Evolutionary conservation across 2,797 vertebrate genomes (phyloP), one percentile per base, ranked within the genome.

Genomic region (Enteromius fasciolatus): DNA sequence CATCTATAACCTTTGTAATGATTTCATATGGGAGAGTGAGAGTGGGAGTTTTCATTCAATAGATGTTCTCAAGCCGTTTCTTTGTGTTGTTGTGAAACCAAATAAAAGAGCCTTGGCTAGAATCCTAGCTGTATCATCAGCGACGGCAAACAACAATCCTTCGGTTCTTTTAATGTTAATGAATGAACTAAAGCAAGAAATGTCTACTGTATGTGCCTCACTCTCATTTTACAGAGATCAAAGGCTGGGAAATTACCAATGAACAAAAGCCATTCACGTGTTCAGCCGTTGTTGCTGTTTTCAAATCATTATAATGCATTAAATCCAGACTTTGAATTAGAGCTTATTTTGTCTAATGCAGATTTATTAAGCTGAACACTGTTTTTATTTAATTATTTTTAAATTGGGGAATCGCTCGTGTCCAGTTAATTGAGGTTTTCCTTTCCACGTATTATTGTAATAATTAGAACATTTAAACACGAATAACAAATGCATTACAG

Each of bases 81-180:
- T 33, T 83, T 14, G 54, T 82, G 67, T 41, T 6, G 20, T 15
- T 36, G 59, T 80, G 39, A 61, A n/a, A 69, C 74, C 8, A 23
- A 85, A 75, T 75, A 83, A 75, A 68, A 44, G 68, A 68, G 73
- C 25, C 6, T 73, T 87, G 83, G 80, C 33, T 57, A 9, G 50
- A 83, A 70, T 83, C 84, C 86, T 77, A 63, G 12, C 23, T 77
- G 50, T 44, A 31, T 63, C 67, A 80, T 78, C n/a, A 20, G 66
- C 18, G 72, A 82, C 20, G 12, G 52, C 68, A 57, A 81, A 80
- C 69, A 70, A 81, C 48, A 83, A 76, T 85, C 48, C 36, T 73
- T 82, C 41, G 83, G 57, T 57, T 46, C 39, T 70, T 83, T 69
- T 80, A 83, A 83, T 80, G 76, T 80, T 72, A 84, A 66, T 83